A percentile compares a stretch with the other conserved stretches of the same genome.
Evolutionary conservation across 1,140 invertebrate species (phyloP).

Genomic region (Pseudoatta argentina): DNA sequence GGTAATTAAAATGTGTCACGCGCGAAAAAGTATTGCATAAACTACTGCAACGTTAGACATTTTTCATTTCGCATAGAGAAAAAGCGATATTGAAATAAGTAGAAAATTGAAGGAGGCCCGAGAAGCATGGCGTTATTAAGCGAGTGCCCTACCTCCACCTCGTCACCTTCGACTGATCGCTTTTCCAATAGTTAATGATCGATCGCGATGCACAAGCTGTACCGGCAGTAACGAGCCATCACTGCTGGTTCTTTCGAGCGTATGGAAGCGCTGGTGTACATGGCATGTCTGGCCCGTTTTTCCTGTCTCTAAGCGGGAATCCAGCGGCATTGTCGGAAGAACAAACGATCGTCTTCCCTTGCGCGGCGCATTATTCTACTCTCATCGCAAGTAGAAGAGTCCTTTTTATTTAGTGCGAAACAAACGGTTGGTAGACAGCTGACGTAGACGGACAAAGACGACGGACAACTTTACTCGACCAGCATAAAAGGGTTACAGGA

Average conservation of each 20-base stretch:
- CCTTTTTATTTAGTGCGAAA: conserved; percentile 73
- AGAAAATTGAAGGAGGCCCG: not conserved
- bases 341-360: conserved; percentile 76
- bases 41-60: not conserved
- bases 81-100: conserved; percentile 20
- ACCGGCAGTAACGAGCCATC: conserved; percentile 36
- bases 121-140: conserved; percentile 13
- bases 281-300: conserved; percentile 59
- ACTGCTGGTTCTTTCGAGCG: conserved; percentile 32
- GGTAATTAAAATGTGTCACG: not conserved
- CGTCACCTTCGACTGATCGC: conserved; percentile 55
- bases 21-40: not conserved
- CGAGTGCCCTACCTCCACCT: not conserved
- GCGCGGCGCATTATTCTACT: conserved; percentile 68
- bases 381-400: conserved; percentile 65
- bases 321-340: conserved; percentile 68
- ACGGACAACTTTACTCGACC: conserved; percentile 67
- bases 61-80: not conserved
- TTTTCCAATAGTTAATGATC: conserved; percentile 64
- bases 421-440: conserved; percentile 76
- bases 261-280: conserved; percentile 39
- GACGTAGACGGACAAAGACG: conserved; percentile 76
- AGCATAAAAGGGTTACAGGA: conserved; percentile 70
- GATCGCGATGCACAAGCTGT: conserved; percentile 52
- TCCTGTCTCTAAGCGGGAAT: conserved; percentile 54